Evolutionary conservation across 2,113 vertebrate species (phyloP).

Genomic region (Gymnarchus niloticus): DNA sequence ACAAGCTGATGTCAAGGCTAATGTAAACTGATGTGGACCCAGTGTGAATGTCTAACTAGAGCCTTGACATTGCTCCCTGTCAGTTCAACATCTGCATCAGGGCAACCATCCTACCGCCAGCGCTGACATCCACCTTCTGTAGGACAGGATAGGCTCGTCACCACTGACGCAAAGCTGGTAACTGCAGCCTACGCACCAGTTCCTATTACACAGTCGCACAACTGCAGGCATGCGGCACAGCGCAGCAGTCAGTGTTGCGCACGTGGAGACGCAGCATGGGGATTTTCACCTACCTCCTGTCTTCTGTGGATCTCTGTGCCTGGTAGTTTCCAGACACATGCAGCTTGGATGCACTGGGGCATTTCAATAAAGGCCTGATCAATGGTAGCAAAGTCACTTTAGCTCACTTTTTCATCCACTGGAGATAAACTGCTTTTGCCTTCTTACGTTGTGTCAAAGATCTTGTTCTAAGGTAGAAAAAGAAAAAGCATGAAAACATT

Average conservation of each 20-base stretch:
- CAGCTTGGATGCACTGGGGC: background rate
- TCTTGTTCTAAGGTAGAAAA: background rate
- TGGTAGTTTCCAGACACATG: background rate
- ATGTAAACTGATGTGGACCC: background rate
- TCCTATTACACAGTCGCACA: background rate
- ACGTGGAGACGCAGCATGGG: background rate
- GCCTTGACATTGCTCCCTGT: slow-evolving; percentile 18
- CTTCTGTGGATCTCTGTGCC: background rate
- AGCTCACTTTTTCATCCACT: slow-evolving; percentile 4
- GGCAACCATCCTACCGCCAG: slow-evolving; percentile 9
- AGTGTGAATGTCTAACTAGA: background rate
- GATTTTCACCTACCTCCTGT: background rate
- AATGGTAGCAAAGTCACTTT: background rate
- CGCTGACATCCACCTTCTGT: slow-evolving; percentile 20
- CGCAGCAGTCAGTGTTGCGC: background rate
- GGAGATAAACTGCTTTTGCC: background rate
- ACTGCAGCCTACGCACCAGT: background rate
- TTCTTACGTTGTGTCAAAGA: background rate
- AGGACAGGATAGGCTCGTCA: slow-evolving; percentile 14
- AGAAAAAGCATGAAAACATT: background rate
- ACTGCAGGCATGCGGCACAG: background rate
- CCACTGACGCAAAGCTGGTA: slow-evolving; percentile 1
- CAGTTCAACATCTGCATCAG: slow-evolving; percentile 28
- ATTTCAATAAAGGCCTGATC: background rate
- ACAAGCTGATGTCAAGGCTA: slow-evolving; percentile 1